phyloP scores from a whole-genome alignment of 2,888 invertebrate genomes.

The Campoplex capitator region DNA sequence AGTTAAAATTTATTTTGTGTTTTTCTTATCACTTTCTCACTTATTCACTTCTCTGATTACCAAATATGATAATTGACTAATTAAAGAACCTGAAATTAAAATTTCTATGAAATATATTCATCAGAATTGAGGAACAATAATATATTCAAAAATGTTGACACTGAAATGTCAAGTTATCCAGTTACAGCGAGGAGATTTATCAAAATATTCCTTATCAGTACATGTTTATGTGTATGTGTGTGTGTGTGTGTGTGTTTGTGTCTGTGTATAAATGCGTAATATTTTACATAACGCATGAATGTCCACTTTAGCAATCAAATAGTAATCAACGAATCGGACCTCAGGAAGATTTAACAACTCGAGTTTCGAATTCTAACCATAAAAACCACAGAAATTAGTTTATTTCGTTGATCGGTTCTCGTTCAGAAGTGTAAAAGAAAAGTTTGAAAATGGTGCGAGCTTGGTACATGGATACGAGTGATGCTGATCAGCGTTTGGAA shows the following conservation, averaged over 20 bases:
- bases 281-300: slow-evolving; percentile 20
- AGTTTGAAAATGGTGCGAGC: slow-evolving; percentile 91
- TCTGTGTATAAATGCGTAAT: neutral
- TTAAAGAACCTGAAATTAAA: neutral
- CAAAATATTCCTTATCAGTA: neutral
- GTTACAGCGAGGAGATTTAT: neutral
- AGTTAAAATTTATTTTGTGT: neutral
- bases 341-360: neutral
- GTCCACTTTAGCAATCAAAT: slow-evolving; percentile 38
- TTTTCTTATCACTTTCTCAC: neutral
- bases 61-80: neutral
- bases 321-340: neutral
- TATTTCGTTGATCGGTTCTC: neutral
- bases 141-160: too few species aligned
- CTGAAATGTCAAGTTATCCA: neutral
- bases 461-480: slow-evolving; percentile 91
- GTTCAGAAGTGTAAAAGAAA: slow-evolving; percentile 11
- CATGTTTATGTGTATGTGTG: too few species aligned
- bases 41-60: neutral
- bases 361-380: slow-evolving; percentile 1
- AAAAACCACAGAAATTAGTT: slow-evolving; percentile 14
- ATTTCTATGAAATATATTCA: neutral
- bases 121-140: neutral
- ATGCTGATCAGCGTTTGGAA: slow-evolving; percentile 91
- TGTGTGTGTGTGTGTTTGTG: too few species aligned